Percentiles rank a stretch among this genome's conserved stretches.
Conservation (phyloP, 2,888 invertebrate genomes). For the Tachina lurida region DNA sequence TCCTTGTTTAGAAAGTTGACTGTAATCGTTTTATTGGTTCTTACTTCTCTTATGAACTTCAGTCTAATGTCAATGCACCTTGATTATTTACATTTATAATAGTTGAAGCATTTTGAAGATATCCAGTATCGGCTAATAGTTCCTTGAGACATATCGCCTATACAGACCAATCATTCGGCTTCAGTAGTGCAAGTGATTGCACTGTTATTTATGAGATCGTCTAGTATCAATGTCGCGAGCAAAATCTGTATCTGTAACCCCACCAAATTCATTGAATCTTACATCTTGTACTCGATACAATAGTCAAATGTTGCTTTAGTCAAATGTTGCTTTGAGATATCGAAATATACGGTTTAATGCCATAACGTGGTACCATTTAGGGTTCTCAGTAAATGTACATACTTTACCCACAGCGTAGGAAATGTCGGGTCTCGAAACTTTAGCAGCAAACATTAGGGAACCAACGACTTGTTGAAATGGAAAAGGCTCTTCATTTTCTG, state of each 20-base stretch:
- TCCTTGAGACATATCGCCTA: slow-evolving; percentile 44
- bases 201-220: slow-evolving; percentile 72
- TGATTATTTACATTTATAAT: slow-evolving; percentile 54
- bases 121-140: slow-evolving; percentile 51
- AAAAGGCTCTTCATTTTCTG: slow-evolving; percentile 36
- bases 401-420: slow-evolving; percentile 65
- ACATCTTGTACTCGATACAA: slow-evolving; percentile 52
- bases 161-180: slow-evolving; percentile 77
- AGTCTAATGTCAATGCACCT: slow-evolving; percentile 30
- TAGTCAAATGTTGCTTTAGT: too few relatives aligned
- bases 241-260: slow-evolving; percentile 72
- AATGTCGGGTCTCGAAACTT: slow-evolving; percentile 70
- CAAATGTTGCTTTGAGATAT: slow-evolving; percentile 64
- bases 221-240: slow-evolving; percentile 68
- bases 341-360: slow-evolving; percentile 69
- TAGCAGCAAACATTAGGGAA: slow-evolving; percentile 70
- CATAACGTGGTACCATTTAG: slow-evolving; percentile 45
- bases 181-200: slow-evolving; percentile 75
- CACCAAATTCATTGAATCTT: slow-evolving; percentile 14
- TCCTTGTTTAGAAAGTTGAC: slow-evolving; percentile 12
- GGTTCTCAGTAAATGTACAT: slow-evolving; percentile 52
- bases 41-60: slow-evolving; percentile 28
- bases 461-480: slow-evolving; percentile 72
- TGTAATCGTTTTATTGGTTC: slow-evolving; percentile 15
- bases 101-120: slow-evolving; percentile 33